phyloP scores from a whole-genome alignment of 2,888 invertebrate species.

The Netelia virgata region DNA sequence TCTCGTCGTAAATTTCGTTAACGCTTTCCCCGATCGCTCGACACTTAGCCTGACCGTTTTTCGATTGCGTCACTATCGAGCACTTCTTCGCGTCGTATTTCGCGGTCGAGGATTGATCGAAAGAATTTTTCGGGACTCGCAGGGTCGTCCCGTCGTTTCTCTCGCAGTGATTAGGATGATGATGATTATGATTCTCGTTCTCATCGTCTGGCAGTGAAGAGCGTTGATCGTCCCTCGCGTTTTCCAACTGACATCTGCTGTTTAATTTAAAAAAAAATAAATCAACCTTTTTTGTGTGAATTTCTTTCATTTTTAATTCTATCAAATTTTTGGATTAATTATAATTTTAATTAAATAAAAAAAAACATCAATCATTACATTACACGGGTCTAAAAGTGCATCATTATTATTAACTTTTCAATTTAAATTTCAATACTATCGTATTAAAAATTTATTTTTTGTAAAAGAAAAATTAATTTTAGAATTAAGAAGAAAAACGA shows the following conservation, averaged over 20 bases:
- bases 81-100: constrained; percentile 65
- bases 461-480: too few relatives aligned
- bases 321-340: not conserved
- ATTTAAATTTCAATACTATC: too few relatives aligned
- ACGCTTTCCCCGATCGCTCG: constrained; percentile 56
- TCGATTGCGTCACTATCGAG: constrained; percentile 70
- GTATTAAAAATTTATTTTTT: too few relatives aligned
- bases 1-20: constrained; percentile 69
- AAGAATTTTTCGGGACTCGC: constrained; percentile 23
- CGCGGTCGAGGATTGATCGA: constrained; percentile 27
- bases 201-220: constrained; percentile 60
- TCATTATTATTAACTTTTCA: too few relatives aligned
- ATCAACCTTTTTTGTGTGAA: too few relatives aligned
- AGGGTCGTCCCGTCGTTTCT: constrained; percentile 44
- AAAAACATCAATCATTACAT: not conserved
- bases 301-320: too few relatives aligned
- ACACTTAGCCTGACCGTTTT: constrained; percentile 72
- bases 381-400: not conserved
- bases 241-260: constrained; percentile 64
- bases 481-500: too few relatives aligned
- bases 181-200: constrained; percentile 54
- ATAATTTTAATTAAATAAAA: not conserved
- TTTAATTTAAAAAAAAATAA: constrained; percentile 15
- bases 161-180: constrained; percentile 52
- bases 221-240: constrained; percentile 38